Evolutionary conservation across 2,797 vertebrate genomes (phyloP), one percentile per base, ranked within the genome.

Genomic region (Paramormyrops hopkinsi): DNA sequence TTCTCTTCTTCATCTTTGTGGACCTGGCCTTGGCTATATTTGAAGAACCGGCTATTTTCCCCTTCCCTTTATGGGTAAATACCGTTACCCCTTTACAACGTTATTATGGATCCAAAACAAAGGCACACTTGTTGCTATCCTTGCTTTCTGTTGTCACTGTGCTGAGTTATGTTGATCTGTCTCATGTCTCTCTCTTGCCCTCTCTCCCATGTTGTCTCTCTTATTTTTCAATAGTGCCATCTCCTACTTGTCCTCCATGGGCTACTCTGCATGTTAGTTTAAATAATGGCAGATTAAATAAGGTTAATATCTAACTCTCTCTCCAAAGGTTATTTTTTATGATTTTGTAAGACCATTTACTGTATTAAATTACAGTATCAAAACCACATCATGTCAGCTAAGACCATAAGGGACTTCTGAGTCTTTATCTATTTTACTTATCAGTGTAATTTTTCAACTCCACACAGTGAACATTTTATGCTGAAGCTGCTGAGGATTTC

Each of bases 1-100:
- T 97, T 1, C 98, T 98, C 92, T 91, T 97, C 93, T 98, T 98
- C 93, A 97, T 99, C 90, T 92, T 97, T 86, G 91, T 97, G 50
- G 93, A 97, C 90, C 94, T 99, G 48, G 95, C 93, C 22, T 95
- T 99, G 87, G 97, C 97, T 0, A 0, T 98, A 22, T 98, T 98
- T 89, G 98, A 99, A 93, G 96, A 98, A 0, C 98, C 98, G 0
- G 97, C 97, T 0, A 91, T 97, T 56, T 89, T 97, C 41, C 92
- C 92, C 0, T 92, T 98, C 8, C 97, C 97, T 0, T 92, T 95
- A 44, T 96, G 97, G 97, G 98, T 99, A 93, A 94, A 96, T 25
- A 29, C 17, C 87, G 41, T 73, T 33, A 73, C 56, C 7, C 7
- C 90, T 59, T 51, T 3, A 19, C 46, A 25, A 3, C 2, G 14